A percentile compares a stretch with the other conserved stretches of the same genome.
Conservation (phyloP, 2,113 vertebrate genomes). For the Phalacrocorax carbo region DNA sequence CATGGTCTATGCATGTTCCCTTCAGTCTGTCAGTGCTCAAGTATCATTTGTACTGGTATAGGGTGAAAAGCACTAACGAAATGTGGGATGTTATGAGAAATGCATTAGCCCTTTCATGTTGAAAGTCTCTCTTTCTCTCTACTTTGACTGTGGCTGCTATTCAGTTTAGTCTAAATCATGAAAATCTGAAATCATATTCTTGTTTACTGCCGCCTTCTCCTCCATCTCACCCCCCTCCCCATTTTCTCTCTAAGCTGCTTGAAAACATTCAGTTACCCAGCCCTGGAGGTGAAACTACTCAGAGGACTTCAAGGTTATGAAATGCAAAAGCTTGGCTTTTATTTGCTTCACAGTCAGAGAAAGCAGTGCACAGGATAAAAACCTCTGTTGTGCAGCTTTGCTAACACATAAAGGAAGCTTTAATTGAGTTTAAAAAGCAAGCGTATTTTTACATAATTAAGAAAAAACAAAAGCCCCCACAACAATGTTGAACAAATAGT, state of each 20-base stretch:
- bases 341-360: constrained; percentile 66
- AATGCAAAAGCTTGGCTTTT: constrained; percentile 70
- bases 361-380: constrained; percentile 50
- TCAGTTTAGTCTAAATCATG: constrained; percentile 14
- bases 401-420: constrained; percentile 50
- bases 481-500: constrained; percentile 20
- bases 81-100: not conserved
- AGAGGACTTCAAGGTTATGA: constrained; percentile 73
- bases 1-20: not conserved
- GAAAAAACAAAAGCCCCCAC: not conserved
- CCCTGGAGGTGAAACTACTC: constrained; percentile 71
- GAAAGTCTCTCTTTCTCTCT: not conserved
- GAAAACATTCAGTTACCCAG: constrained; percentile 62
- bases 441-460: constrained; percentile 49
- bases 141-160: not conserved
- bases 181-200: constrained; percentile 24
- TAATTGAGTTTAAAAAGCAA: constrained; percentile 55
- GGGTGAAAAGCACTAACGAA: not conserved
- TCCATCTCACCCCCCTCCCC: not conserved
- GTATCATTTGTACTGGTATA: not conserved
- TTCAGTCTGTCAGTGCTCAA: not conserved
- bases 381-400: constrained; percentile 37
- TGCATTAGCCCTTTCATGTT: not conserved
- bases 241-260: constrained; percentile 43
- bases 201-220: constrained; percentile 24